Conservation (phyloP, 2,797 vertebrate genomes). For the Diplodus sargus region DNA sequence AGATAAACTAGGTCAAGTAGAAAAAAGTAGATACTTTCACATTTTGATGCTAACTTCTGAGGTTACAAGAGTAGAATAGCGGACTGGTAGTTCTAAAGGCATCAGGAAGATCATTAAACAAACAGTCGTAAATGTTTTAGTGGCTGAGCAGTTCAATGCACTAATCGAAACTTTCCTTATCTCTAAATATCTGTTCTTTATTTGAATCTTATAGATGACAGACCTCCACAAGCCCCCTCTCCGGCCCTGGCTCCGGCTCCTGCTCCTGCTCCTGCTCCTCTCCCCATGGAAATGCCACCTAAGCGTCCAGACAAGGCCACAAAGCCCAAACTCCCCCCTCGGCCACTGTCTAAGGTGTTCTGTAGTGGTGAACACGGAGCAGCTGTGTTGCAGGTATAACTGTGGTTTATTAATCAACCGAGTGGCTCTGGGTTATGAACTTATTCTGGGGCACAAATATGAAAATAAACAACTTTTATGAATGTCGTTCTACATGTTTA, state of each 20-base stretch:
- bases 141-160: not conserved
- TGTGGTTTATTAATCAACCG: not conserved
- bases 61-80: not conserved
- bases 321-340: conserved; percentile 80
- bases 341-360: conserved; percentile 80
- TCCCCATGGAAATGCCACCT: conserved; percentile 40
- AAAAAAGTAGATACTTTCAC: no score
- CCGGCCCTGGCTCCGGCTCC: not conserved
- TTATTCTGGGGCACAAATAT: not conserved
- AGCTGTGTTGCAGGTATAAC: conserved; percentile 80
- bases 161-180: not conserved
- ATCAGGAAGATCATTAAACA: no score
- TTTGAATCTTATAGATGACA: conserved; percentile 59
- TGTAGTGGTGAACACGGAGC: conserved; percentile 80
- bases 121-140: not conserved
- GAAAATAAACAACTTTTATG: not conserved
- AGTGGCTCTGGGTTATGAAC: not conserved
- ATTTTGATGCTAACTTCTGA: not conserved
- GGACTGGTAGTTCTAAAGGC: not conserved
- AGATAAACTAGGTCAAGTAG: no score
- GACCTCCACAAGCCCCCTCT: conserved; percentile 31
- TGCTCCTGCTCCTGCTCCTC: conserved; percentile 21
- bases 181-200: not conserved
- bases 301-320: conserved; percentile 67
- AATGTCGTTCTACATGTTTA: not conserved